These are phyloP conservation scores for Drosophila leontia DNA, from an alignment of 1,140 invertebrate species.

Conservation along the genomic window DNA sequence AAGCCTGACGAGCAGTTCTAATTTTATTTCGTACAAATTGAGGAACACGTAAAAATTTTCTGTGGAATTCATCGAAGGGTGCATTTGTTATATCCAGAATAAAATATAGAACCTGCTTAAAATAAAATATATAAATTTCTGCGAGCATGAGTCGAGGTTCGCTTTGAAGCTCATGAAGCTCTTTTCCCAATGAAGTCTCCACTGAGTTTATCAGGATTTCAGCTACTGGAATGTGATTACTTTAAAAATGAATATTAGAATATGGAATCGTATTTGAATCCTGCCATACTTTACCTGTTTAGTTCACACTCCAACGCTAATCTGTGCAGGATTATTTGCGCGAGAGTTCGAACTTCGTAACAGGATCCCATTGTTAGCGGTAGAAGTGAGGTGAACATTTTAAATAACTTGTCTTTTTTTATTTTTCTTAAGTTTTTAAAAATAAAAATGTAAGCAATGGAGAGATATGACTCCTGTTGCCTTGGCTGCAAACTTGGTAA, in stretches of 20 bases:
- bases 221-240: neutral
- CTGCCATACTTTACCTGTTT: neutral
- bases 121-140: neutral
- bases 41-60: too few relatives aligned
- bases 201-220: neutral
- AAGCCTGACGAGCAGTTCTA: neutral
- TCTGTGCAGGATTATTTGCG: neutral
- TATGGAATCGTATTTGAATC: neutral
- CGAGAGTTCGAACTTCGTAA: neutral
- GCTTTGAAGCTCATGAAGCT: neutral
- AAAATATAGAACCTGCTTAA: too few relatives aligned
- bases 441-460: neutral
- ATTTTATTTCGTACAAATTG: too few relatives aligned
- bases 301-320: neutral
- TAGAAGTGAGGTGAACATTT: neutral
- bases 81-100: neutral
- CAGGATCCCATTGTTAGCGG: neutral
- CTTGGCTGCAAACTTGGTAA: neutral
- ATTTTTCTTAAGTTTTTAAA: neutral
- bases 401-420: neutral
- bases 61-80: neutral
- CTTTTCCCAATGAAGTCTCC: neutral
- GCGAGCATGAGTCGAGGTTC: neutral
- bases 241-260: neutral
- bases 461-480: conserved; percentile 1